Evolutionary conservation across 2,797 vertebrate genomes (phyloP), one percentile per base, ranked within the genome.

Genomic region (Pogonophryne albipinna): DNA sequence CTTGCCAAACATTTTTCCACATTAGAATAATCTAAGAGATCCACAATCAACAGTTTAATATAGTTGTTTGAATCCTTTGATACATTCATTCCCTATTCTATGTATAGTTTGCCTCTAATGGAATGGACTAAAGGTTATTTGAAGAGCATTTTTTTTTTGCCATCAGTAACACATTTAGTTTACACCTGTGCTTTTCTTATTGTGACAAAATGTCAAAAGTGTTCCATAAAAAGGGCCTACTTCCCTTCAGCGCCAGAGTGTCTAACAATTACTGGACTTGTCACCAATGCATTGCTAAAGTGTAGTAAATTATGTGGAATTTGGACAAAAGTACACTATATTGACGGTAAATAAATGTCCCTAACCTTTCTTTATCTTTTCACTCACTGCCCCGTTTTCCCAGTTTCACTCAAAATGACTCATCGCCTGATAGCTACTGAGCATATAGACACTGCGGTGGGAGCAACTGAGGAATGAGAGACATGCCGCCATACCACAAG

Each of bases 401-500:
- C n/a, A n/a, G n/a, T n/a, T n/a, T n/a, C n/a, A n/a, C n/a, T n/a
- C n/a, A n/a, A n/a, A n/a, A n/a, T n/a, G n/a, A n/a, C n/a, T n/a
- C n/a, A 51, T 46, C 55, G 47, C 58, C 41, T 58, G 60, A 65
- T 34, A 58, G 44, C 27, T 67, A 49, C 61, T 38, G 34, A 38
- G 52, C 59, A 71, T 16, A 79, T 14, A 17, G 34, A 68, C 20
- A 45, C 60, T 66, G 66, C 11, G 2, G 56, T 52, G 44, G 53
- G 58, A 83, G 64, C 41, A 75, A 83, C 71, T 46, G 59, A 71
- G 56, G 71, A 66, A 75, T 59, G 49, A 79, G 58, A 81, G 75
- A 76, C 79, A 55, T 51, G 67, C 62, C 51, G 31, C 65, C 50
- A 44, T 51, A 65, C 77, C 52, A 50, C 84, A 78, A 71, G 53